phyloP scores from a whole-genome alignment of 1,140 invertebrate species.

The Brachionus rotundiformis region DNA sequence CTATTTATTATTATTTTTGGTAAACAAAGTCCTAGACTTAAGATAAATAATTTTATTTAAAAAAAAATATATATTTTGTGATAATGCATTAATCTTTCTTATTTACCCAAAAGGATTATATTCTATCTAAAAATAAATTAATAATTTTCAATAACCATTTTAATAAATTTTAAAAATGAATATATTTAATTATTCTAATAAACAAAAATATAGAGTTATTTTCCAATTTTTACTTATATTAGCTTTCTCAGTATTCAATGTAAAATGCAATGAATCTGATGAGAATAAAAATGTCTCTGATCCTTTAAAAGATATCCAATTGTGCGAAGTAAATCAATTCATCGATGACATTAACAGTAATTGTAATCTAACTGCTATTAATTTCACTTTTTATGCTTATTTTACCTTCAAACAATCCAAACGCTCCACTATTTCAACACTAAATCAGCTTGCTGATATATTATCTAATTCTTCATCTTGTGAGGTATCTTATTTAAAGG shows the following conservation, averaged over 20 bases:
- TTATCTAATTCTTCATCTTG: constrained; percentile 23
- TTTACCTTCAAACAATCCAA: constrained; percentile 21
- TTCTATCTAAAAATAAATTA: too few relatives aligned
- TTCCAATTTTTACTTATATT: too few relatives aligned
- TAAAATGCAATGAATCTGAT: neutral
- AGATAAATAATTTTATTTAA: neutral
- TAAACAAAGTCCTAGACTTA: neutral
- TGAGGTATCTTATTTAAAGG: constrained; percentile 32
- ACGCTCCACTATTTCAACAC: neutral
- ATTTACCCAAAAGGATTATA: too few relatives aligned
- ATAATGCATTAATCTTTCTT: too few relatives aligned
- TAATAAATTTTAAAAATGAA: neutral
- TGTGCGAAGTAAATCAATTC: constrained; percentile 17
- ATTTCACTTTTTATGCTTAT: constrained; percentile 47
- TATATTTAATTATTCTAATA: neutral
- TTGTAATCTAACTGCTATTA: constrained; percentile 14
- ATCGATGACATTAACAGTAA: neutral
- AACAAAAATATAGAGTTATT: too few relatives aligned
- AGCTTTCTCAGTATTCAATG: neutral
- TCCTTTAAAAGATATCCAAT: constrained; percentile 2
- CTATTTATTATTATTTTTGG: too few relatives aligned
- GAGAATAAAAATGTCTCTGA: neutral
- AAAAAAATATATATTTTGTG: too few relatives aligned
- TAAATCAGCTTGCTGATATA: constrained; percentile 5
- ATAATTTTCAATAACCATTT: too few relatives aligned